phyloP scores from a whole-genome alignment of 2,888 invertebrate genomes.

The Erebia palarica region DNA sequence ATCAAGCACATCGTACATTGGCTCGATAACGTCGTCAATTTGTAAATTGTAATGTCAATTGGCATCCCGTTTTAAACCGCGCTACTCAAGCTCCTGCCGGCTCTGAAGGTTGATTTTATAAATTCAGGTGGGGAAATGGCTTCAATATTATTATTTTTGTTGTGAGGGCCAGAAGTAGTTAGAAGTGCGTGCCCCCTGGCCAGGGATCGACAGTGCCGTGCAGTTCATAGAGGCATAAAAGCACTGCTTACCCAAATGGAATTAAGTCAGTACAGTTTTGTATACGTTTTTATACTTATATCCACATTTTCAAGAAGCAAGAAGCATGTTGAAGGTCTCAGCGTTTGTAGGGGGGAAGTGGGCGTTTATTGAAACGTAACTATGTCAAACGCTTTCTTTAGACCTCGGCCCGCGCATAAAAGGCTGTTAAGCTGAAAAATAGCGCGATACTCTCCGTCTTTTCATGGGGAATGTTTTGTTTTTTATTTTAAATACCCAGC shows the following conservation, averaged over 20 bases:
- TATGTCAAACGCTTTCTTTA: constrained; percentile 24
- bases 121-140: constrained; percentile 9
- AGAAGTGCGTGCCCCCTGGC: too few species aligned
- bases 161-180: not conserved
- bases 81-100: not conserved
- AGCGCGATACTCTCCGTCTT: constrained; percentile 14
- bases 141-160: not conserved
- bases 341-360: not conserved
- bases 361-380: constrained; percentile 20
- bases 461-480: constrained; percentile 22
- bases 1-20: not conserved
- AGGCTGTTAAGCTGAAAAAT: constrained; percentile 22
- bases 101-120: constrained; percentile 2
- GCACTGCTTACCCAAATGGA: too few species aligned
- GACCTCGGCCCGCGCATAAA: constrained; percentile 20
- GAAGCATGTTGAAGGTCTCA: constrained; percentile 20
- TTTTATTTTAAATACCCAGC: constrained; percentile 1
- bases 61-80: constrained; percentile 30
- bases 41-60: constrained; percentile 37
- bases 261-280: not conserved
- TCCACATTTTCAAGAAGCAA: not conserved
- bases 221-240: not conserved
- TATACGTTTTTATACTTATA: not conserved
- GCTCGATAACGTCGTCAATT: constrained; percentile 32
- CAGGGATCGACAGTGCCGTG: not conserved